Base-by-base conservation (phyloP, 2,113 vertebrate genomes). In the Chamaea fasciata region DNA sequence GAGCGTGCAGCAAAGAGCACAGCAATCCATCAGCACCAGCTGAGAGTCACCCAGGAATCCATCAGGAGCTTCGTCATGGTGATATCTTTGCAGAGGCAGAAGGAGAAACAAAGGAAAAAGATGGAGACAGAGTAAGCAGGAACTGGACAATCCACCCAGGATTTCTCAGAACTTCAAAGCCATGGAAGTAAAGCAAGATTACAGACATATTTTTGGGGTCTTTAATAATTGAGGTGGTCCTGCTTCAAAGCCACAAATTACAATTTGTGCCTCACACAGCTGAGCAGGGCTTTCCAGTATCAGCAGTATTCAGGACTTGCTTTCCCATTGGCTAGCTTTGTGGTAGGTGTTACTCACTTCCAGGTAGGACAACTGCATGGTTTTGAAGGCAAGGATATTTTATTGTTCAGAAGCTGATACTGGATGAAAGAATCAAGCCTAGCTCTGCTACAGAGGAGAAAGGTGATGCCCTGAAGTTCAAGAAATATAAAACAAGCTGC, bases 151-250 rank as follows among this genome's bases (percentile, higher is more conserved):
- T 21, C 53, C 69, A 88, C 55, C 53, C 35, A 52, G 47, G 84
- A 69, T 85, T 94, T 60, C 77, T 90, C 87, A 64, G 69, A 55
- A 77, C 74, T 92, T 92, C 71, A 62, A 62, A 90, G 92, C 41
- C 82, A 83, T 83, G 74, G 80, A 89, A 73, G 13, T 50, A 90
- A 93, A 70, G 52, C 37, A 80, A 87, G n/a, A 41, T 35, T 80
- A 94, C 56, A 87, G 89, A 30, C 5, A 9, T 3, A 14, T n/a
- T 76, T 50, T 4, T 41, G 7, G 69, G 39, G 42, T 82, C 4
- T 52, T 62, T 30, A 88, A 47, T 41, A 15, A 26, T 14, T 50
- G 63, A 26, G 33, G 35, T 50, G 42, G 70, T 81, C 46, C 65
- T 30, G 49, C 64, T 49, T 71, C 77, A 92, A 92, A 89, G 69